Percentiles rank a stretch among this genome's conserved stretches.
Conservation (phyloP, 2,113 vertebrate species). For the Halichoeres trimaculatus region DNA sequence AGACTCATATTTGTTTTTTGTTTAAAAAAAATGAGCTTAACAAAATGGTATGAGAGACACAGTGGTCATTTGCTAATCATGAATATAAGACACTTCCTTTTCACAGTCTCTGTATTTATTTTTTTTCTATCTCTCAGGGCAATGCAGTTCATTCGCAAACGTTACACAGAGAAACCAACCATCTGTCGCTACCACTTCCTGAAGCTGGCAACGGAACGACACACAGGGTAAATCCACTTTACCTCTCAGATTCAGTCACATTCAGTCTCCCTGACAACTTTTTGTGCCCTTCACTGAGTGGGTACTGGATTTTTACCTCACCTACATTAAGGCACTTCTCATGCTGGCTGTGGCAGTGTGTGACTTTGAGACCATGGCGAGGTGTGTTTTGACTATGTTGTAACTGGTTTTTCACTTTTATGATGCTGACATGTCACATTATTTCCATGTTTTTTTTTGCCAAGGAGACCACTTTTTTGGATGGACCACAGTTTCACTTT, state of each 20-base stretch:
- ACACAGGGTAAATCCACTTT: slow-evolving; percentile 61
- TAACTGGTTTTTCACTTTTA: neutral
- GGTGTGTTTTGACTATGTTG: neutral
- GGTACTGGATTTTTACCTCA: neutral
- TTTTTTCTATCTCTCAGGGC: slow-evolving; percentile 48
- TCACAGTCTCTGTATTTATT: neutral
- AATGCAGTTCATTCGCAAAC: slow-evolving; percentile 56
- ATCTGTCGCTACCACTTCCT: slow-evolving; percentile 73
- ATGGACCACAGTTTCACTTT: too few relatives aligned
- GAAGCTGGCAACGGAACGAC: slow-evolving; percentile 62
- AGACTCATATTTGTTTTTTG: neutral
- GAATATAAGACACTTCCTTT: neutral
- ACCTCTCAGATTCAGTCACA: rapidly evolving
- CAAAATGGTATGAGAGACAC: neutral
- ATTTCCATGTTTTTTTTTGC: too few relatives aligned
- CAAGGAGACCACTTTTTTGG: too few relatives aligned
- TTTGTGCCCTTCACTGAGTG: neutral
- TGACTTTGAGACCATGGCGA: neutral
- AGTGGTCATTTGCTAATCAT: neutral
- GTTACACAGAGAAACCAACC: slow-evolving; percentile 71
- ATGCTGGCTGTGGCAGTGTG: neutral
- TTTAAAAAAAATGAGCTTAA: neutral
- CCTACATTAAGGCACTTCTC: neutral
- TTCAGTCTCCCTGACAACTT: neutral
- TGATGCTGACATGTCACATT: too few relatives aligned